Evolutionary conservation across 2,888 invertebrate species (phyloP).

Genomic region (Nemoura dubitans): DNA sequence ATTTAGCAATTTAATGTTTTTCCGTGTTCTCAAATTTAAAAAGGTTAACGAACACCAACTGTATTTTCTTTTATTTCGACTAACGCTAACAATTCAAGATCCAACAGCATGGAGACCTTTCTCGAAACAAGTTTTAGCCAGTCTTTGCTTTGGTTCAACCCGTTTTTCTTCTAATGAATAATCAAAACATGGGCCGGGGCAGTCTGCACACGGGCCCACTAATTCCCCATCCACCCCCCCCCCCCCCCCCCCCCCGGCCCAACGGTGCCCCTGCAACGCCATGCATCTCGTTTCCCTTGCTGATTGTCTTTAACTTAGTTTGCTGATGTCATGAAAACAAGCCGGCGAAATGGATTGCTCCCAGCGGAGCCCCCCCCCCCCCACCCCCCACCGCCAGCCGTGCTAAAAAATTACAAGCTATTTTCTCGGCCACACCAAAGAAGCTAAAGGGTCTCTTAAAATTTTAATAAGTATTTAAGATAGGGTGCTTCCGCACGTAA

Average conservation of each 20-base stretch:
- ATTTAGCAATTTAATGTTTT: too few species aligned
- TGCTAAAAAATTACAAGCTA: neutral
- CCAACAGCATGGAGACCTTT: too few species aligned
- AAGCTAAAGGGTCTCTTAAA: neutral
- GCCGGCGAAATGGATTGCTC: slow-evolving; percentile 23
- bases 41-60: too few species aligned
- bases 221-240: neutral
- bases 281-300: slow-evolving; percentile 5
- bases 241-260: neutral
- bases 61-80: too few species aligned
- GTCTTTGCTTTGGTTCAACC: neutral
- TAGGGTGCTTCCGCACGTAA: neutral
- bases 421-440: neutral
- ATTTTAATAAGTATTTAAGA: neutral
- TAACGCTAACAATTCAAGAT: too few species aligned
- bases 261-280: too few species aligned
- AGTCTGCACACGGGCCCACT: neutral
- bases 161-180: slow-evolving; percentile 18
- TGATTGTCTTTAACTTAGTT: slow-evolving; percentile 36
- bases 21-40: too few species aligned
- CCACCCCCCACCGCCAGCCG: neutral
- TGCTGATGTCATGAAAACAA: slow-evolving; percentile 25
- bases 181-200: neutral
- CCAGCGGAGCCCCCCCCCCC: neutral
- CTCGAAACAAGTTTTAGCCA: too few species aligned